These are phyloP conservation scores for Philantomba maxwellii DNA, from an alignment of 2,113 vertebrate genomes.

Conservation along the genomic window DNA sequence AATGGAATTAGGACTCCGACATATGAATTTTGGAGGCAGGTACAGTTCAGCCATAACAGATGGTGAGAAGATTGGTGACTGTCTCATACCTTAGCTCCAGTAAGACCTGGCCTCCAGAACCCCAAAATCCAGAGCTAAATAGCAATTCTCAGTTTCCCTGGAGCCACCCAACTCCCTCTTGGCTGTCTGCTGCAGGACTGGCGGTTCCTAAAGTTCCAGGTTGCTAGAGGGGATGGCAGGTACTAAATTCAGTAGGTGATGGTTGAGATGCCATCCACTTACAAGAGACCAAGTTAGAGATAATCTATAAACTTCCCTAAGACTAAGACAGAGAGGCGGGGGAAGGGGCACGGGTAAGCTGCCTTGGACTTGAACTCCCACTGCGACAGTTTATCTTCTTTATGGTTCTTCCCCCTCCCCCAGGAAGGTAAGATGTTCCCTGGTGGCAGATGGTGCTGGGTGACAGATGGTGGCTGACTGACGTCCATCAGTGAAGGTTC, in stretches of 20 bases:
- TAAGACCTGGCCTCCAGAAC: not conserved
- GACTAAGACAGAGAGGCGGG: not conserved
- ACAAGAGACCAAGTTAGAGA: not conserved
- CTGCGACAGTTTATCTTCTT: not conserved
- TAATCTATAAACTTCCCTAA: not conserved
- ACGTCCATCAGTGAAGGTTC: not conserved
- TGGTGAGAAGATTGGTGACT: not conserved
- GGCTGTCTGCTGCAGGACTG: not conserved
- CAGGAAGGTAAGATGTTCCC: not conserved
- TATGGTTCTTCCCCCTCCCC: not conserved
- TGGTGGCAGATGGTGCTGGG: not conserved
- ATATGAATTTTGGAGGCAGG: not conserved
- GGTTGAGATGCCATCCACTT: not conserved
- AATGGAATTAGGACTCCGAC: not conserved
- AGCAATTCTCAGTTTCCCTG: not conserved
- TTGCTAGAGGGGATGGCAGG: not conserved
- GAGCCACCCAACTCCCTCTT: not conserved
- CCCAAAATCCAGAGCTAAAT: not conserved
- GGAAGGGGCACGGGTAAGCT: fast-evolving
- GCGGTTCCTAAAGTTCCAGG: not conserved
- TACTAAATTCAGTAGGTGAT: not conserved
- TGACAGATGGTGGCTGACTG: not conserved
- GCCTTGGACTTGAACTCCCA: not conserved
- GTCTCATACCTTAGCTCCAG: not conserved
- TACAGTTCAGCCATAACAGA: not conserved